These are phyloP conservation scores for Saturnia pavonia DNA, from an alignment of 2,888 invertebrate genomes.

Conservation along the genomic window DNA sequence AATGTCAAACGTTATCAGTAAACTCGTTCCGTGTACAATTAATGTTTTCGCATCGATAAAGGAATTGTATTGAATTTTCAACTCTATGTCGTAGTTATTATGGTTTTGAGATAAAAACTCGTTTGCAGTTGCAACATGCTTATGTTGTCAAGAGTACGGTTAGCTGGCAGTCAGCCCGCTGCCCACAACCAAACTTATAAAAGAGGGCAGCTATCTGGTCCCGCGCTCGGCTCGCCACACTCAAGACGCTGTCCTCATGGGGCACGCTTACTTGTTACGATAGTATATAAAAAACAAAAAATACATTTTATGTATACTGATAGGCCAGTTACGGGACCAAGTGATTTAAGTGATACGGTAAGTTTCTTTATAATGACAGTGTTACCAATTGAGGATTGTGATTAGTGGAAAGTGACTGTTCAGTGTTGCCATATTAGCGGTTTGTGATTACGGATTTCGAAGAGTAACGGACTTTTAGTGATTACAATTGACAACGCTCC, in stretches of 20 bases:
- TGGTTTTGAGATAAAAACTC: constrained; percentile 12
- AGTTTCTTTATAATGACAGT: constrained; percentile 66
- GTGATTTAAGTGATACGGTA: constrained; percentile 80
- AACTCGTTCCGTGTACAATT: constrained; percentile 39
- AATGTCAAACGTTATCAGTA: constrained; percentile 47
- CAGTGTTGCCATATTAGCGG: constrained; percentile 62
- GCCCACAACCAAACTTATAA: constrained; percentile 77
- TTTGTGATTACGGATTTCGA: constrained; percentile 50
- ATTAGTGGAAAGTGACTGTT: constrained; percentile 69
- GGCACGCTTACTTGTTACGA: constrained; percentile 77
- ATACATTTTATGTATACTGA: constrained; percentile 60
- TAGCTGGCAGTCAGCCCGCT: constrained; percentile 66
- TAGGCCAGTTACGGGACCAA: constrained; percentile 74
- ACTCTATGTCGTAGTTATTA: constrained; percentile 37
- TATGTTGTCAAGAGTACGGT: constrained; percentile 42
- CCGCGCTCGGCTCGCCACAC: constrained; percentile 77
- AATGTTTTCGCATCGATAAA: constrained; percentile 28
- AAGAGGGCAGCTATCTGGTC: constrained; percentile 68
- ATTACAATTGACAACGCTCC: constrained; percentile 21
- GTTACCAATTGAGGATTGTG: constrained; percentile 67
- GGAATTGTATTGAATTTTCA: constrained; percentile 30
- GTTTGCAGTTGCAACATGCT: background rate
- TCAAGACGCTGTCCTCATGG: constrained; percentile 76
- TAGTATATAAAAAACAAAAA: constrained; percentile 64
- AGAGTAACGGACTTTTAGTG: constrained; percentile 52